These are phyloP conservation scores for Chrosomus eos DNA, from an alignment of 2,797 vertebrate species.

Conservation along the genomic window DNA sequence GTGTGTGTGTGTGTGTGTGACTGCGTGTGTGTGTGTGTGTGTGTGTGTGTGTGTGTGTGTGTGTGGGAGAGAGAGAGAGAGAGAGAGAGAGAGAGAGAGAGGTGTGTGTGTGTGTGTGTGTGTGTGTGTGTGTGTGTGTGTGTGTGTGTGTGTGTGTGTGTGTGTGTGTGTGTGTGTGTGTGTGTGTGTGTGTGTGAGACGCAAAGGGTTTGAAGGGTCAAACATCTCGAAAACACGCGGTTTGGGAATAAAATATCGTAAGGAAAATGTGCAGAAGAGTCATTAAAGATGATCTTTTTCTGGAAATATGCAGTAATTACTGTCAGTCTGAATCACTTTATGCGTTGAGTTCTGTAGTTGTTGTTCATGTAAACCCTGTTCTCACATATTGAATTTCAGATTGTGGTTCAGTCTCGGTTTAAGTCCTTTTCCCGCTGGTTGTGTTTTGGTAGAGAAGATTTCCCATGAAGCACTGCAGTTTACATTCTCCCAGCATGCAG, in stretches of 20 bases:
- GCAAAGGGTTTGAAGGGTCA: slow-evolving; percentile 11
- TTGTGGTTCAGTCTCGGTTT: too few relatives aligned
- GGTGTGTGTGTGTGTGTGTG: too few relatives aligned
- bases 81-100: too few relatives aligned
- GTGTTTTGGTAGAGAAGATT: background rate
- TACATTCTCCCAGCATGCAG: background rate
- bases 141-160: too few relatives aligned
- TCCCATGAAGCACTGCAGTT: background rate
- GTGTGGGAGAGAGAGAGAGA: too few relatives aligned
- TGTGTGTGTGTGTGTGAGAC: too few relatives aligned
- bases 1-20: too few relatives aligned
- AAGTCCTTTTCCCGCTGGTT: background rate
- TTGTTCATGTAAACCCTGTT: background rate
- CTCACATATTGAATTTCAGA: background rate
- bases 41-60: too few relatives aligned
- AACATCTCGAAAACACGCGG: slow-evolving; percentile 18
- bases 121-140: too few relatives aligned
- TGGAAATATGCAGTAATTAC: background rate
- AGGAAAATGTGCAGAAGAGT: background rate
- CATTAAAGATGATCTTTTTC: background rate
- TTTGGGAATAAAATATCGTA: background rate
- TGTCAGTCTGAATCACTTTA: background rate
- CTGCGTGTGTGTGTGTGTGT: too few relatives aligned
- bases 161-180: too few relatives aligned
- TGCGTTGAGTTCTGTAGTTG: background rate